Percentiles rank a stretch among this genome's conserved stretches.
Conservation (phyloP, 1,140 invertebrate species). For the Pectinophora gossypiella region DNA sequence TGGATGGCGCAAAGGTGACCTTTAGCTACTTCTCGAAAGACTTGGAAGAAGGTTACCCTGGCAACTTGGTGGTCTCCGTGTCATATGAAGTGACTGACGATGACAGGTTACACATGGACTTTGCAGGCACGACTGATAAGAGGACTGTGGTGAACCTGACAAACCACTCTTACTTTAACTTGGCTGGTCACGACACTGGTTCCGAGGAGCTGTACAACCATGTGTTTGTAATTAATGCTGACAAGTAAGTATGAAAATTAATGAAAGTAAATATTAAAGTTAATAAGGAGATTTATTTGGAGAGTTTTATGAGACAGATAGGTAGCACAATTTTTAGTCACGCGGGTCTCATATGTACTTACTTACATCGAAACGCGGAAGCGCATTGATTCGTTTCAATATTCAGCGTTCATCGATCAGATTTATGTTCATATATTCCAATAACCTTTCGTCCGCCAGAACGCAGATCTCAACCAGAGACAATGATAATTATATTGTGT, state of each 20-base stretch:
- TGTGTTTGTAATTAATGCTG: conserved; percentile 82
- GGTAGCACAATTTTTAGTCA: too few relatives aligned
- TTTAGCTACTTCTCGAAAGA: conserved; percentile 85
- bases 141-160: conserved; percentile 92
- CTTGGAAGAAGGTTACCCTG: conserved; percentile 93
- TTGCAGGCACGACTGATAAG: conserved; percentile 84
- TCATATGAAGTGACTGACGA: conserved; percentile 84
- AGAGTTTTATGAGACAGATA: too few relatives aligned
- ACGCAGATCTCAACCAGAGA: too few relatives aligned
- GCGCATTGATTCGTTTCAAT: too few relatives aligned
- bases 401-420: too few relatives aligned
- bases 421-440: too few relatives aligned
- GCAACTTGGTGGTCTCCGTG: conserved; percentile 80
- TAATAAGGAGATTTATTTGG: too few relatives aligned
- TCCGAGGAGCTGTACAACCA: conserved; percentile 83
- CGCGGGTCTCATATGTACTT: too few relatives aligned
- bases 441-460: too few relatives aligned
- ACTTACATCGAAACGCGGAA: too few relatives aligned
- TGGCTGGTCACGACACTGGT: conserved; percentile 85
- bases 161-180: conserved; percentile 96
- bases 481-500: too few relatives aligned
- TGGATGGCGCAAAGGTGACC: conserved; percentile 75
- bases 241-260: conserved; percentile 76
- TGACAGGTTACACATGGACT: conserved; percentile 83
- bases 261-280: too few relatives aligned